Percentiles rank a stretch among this genome's conserved stretches.
phyloP scores from a whole-genome alignment of 2,113 vertebrate genomes.

The Tupaia tana region DNA sequence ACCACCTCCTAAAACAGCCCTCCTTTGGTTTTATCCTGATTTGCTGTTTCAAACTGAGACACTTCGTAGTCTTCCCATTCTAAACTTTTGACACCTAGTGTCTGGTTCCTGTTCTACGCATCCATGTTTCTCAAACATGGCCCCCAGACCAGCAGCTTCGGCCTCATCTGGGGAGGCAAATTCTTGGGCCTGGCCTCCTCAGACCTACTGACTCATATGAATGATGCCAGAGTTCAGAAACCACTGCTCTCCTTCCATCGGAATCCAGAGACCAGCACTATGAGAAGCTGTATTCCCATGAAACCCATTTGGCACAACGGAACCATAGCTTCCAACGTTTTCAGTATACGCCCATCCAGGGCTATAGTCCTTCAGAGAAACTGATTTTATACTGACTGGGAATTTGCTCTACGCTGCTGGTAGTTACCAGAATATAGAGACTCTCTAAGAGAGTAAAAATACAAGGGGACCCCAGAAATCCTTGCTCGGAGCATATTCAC shows the following conservation, averaged over 20 bases:
- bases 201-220: not conserved
- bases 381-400: not conserved
- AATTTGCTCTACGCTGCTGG: not conserved
- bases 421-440: not conserved
- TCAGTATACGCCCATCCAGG: not conserved
- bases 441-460: not conserved
- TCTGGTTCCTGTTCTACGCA: not conserved
- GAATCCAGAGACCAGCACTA: not conserved
- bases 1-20: not conserved
- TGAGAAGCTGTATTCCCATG: not conserved
- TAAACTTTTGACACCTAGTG: not conserved
- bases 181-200: not conserved
- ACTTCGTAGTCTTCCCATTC: not conserved
- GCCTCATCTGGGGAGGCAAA: not conserved
- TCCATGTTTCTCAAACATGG: not conserved
- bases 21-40: not conserved
- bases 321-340: not conserved
- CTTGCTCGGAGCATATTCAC: not conserved
- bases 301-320: not conserved
- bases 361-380: not conserved
- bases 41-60: conserved; percentile 14
- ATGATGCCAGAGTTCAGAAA: not conserved
- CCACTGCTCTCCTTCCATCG: not conserved
- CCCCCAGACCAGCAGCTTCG: not conserved
- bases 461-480: not conserved